Conservation (phyloP, 2,888 invertebrate genomes). For the Patella caerulea region DNA sequence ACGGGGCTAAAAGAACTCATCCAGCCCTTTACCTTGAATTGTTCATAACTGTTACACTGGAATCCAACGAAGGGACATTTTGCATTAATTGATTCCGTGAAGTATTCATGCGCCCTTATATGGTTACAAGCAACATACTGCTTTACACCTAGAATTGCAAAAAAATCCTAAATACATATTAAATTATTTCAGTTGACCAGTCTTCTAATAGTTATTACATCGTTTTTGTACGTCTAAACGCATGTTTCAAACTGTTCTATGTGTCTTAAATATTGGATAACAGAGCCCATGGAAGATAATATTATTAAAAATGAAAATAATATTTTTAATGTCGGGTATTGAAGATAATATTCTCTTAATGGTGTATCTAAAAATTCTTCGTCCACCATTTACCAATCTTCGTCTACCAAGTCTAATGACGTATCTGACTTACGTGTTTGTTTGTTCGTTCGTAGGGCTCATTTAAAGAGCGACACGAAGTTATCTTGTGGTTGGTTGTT, state of each 20-base stretch:
- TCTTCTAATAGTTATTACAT: not conserved
- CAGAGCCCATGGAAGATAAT: too few relatives aligned
- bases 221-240: not conserved
- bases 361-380: too few relatives aligned
- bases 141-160: slow-evolving; percentile 72
- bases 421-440: too few relatives aligned
- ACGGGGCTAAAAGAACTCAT: too few relatives aligned
- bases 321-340: too few relatives aligned
- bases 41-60: slow-evolving; percentile 84
- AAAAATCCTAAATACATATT: not conserved
- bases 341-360: too few relatives aligned
- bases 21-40: slow-evolving; percentile 76
- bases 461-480: too few relatives aligned
- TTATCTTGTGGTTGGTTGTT: too few relatives aligned
- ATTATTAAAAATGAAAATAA: too few relatives aligned
- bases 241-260: not conserved
- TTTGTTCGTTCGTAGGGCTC: too few relatives aligned
- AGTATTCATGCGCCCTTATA: slow-evolving; percentile 85
- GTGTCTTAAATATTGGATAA: not conserved
- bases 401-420: too few relatives aligned
- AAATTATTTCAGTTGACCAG: not conserved
- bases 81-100: slow-evolving; percentile 86
- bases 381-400: too few relatives aligned
- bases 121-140: slow-evolving; percentile 89
- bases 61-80: slow-evolving; percentile 84